Percentiles rank a stretch among this genome's conserved stretches.
Evolutionary conservation across 2,888 invertebrate species (phyloP).

Genomic region (Eristalis arbustorum): DNA sequence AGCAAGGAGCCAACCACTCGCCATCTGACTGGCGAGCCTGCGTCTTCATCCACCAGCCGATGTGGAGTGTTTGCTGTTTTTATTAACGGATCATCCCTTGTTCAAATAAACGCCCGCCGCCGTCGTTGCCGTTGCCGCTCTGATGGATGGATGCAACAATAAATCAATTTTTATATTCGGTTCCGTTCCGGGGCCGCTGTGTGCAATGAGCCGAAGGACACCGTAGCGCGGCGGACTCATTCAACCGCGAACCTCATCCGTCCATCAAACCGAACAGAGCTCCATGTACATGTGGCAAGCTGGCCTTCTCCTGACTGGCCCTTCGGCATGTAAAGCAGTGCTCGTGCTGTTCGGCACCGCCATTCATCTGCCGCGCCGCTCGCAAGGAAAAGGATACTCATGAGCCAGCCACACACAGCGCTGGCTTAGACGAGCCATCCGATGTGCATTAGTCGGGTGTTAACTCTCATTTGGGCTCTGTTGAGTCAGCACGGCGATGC

Average conservation of each 20-base stretch:
- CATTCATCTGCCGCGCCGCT: constrained; percentile 22
- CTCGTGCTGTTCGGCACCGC: constrained; percentile 1
- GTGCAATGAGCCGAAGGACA: constrained; percentile 57
- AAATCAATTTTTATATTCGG: constrained; percentile 66
- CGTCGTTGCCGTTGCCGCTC: not conserved
- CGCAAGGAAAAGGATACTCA: not conserved
- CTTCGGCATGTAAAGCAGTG: constrained; percentile 49
- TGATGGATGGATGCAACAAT: constrained; percentile 47
- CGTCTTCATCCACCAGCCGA: constrained; percentile 13
- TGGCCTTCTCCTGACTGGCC: not conserved
- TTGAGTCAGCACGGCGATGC: constrained; percentile 4
- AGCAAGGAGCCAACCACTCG: constrained; percentile 31
- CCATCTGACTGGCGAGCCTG: constrained; percentile 59
- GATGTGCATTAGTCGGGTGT: constrained; percentile 58
- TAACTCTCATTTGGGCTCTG: constrained; percentile 44
- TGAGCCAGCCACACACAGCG: constrained; percentile 65
- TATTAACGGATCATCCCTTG: constrained; percentile 61
- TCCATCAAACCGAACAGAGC: constrained; percentile 54
- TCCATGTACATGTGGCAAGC: not conserved
- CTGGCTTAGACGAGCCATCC: constrained; percentile 45
- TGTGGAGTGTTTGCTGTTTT: constrained; percentile 59
- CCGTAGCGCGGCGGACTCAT: constrained; percentile 28
- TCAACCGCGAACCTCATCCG: constrained; percentile 62
- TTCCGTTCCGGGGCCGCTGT: constrained; percentile 54
- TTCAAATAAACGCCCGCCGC: constrained; percentile 45